Percentiles rank a stretch among this genome's conserved stretches.
phyloP scores from a whole-genome alignment of 2,888 invertebrate species.

The Pecten maximus region DNA sequence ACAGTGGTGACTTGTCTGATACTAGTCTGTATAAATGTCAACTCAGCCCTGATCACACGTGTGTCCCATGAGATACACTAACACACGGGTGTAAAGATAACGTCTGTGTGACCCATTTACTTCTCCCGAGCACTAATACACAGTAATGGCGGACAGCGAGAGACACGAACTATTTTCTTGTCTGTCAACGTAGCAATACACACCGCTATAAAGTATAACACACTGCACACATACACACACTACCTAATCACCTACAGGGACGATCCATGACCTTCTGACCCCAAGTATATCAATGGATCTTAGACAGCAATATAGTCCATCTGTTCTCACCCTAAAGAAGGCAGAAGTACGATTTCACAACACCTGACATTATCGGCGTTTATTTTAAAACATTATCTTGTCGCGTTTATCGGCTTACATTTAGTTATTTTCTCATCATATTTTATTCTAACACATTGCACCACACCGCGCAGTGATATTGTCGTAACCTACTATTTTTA shows the following conservation, averaged over 20 bases:
- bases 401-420: not conserved
- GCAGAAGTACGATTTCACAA: not conserved
- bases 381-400: not conserved
- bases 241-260: not conserved
- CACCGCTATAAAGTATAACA: not conserved
- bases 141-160: not conserved
- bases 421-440: not conserved
- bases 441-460: not conserved
- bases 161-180: not conserved
- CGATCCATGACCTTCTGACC: not conserved
- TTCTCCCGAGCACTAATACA: not conserved
- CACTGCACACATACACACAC: not conserved
- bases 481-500: conserved; percentile 33
- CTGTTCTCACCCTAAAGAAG: not conserved
- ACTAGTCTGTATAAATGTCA: not conserved
- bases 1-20: not conserved
- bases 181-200: conserved; percentile 5
- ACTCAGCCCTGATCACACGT: not conserved
- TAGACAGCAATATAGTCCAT: not conserved
- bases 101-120: not conserved
- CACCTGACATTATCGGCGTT: not conserved
- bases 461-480: conserved; percentile 7
- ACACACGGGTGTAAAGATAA: not conserved
- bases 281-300: conserved; percentile 1
- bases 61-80: too few relatives aligned